Conservation (phyloP, 2,797 vertebrate genomes). For the Buceros bicornis region DNA sequence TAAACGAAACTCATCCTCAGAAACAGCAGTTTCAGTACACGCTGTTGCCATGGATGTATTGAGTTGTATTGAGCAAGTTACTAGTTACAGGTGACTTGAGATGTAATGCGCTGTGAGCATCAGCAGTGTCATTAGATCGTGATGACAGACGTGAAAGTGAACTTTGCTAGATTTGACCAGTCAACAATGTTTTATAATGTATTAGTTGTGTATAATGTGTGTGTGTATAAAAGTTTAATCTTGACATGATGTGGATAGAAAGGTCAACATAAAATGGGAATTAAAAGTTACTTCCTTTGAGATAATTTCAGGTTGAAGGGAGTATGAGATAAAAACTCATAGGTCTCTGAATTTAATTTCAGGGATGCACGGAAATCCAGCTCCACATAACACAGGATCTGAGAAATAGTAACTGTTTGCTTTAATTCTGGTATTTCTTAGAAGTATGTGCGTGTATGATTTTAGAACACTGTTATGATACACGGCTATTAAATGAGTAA, state of each 20-base stretch:
- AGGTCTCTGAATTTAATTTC: background rate
- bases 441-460: background rate
- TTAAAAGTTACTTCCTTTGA: background rate
- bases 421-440: background rate
- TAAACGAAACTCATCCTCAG: background rate
- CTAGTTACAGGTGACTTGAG: background rate
- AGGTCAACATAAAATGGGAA: background rate
- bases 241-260: background rate
- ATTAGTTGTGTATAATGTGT: background rate
- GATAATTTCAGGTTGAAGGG: background rate
- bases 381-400: background rate
- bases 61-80: background rate
- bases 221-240: background rate
- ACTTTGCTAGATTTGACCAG: background rate
- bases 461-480: background rate
- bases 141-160: background rate
- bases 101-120: background rate
- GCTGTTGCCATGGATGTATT: conserved; percentile 1
- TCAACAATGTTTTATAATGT: background rate
- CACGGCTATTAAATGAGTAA: background rate
- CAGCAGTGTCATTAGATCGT: background rate
- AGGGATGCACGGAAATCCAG: background rate
- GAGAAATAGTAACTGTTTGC: background rate
- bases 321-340: background rate
- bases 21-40: background rate